Conservation (phyloP, 2,113 vertebrate species). For the Amblyopsis rosae region DNA sequence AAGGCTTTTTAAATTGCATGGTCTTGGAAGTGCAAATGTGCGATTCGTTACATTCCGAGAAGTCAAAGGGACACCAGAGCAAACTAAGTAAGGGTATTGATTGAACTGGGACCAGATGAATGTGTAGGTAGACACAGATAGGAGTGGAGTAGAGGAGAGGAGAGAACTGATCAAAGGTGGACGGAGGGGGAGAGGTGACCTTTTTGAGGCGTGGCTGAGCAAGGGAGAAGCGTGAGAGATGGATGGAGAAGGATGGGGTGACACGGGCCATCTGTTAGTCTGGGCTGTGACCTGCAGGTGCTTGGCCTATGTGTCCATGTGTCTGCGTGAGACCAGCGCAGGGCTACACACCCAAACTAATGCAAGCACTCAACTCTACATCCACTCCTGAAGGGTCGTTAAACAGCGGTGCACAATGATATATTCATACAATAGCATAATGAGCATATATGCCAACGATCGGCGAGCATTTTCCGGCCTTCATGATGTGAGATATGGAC, state of each 20-base stretch:
- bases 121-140: not conserved
- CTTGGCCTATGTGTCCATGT: slow-evolving; percentile 47
- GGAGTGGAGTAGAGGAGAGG: not conserved
- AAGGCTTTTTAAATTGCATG: no score
- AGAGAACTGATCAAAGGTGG: not conserved
- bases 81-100: not conserved
- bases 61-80: no score
- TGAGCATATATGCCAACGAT: not conserved
- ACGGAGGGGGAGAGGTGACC: slow-evolving; percentile 45
- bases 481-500: slow-evolving; percentile 11
- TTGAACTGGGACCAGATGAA: not conserved
- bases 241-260: slow-evolving; percentile 44
- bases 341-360: not conserved
- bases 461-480: no score
- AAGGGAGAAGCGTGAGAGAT: slow-evolving; percentile 35
- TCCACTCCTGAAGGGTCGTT: not conserved
- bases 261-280: slow-evolving; percentile 69
- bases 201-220: slow-evolving; percentile 52
- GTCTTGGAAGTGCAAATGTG: no score
- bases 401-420: slow-evolving; percentile 6
- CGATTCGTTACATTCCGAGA: no score
- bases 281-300: slow-evolving; percentile 48
- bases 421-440: slow-evolving; percentile 16
- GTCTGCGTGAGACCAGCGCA: slow-evolving; percentile 36
- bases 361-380: not conserved